A percentile compares a stretch with the other conserved stretches of the same genome.
phyloP scores from a whole-genome alignment of 2,888 invertebrate genomes.

The Tenthredo livida region DNA sequence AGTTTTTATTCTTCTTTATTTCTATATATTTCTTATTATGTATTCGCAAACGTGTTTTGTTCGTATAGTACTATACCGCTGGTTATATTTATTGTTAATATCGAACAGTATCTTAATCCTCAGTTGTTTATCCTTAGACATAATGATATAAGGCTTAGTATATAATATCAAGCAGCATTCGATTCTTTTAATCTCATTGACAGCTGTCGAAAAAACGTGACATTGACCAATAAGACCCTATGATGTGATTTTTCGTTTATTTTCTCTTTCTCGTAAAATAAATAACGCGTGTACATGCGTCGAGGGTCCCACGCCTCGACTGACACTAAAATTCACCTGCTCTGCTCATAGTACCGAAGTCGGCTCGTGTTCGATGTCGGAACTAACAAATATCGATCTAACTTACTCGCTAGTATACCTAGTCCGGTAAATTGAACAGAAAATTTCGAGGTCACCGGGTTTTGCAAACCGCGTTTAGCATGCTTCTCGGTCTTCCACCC shows the following conservation, averaged over 20 bases:
- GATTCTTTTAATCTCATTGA: not conserved
- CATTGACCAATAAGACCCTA: not conserved
- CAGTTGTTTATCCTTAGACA: not conserved
- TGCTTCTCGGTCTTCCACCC: constrained; percentile 65
- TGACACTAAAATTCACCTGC: not conserved
- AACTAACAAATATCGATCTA: constrained; percentile 68
- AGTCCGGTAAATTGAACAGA: constrained; percentile 56
- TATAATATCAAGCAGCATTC: too few species aligned
- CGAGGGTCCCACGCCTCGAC: not conserved
- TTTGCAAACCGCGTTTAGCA: constrained; percentile 56
- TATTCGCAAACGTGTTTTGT: not conserved
- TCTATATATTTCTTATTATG: not conserved
- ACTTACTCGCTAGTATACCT: not conserved
- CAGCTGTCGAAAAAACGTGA: constrained; percentile 26
- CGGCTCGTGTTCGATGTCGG: constrained; percentile 30
- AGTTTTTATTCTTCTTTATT: constrained; percentile 76
- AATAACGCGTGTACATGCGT: not conserved
- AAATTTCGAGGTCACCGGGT: constrained; percentile 71
- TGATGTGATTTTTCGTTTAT: not conserved
- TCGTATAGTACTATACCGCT: too few species aligned
- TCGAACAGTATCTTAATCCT: not conserved
- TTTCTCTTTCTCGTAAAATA: not conserved
- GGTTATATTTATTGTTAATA: not conserved
- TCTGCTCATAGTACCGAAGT: not conserved
- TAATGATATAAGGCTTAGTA: not conserved